A percentile compares a stretch with the other conserved stretches of the same genome.
phyloP scores from a whole-genome alignment of 2,113 vertebrate genomes.

The Prolemur simus region DNA sequence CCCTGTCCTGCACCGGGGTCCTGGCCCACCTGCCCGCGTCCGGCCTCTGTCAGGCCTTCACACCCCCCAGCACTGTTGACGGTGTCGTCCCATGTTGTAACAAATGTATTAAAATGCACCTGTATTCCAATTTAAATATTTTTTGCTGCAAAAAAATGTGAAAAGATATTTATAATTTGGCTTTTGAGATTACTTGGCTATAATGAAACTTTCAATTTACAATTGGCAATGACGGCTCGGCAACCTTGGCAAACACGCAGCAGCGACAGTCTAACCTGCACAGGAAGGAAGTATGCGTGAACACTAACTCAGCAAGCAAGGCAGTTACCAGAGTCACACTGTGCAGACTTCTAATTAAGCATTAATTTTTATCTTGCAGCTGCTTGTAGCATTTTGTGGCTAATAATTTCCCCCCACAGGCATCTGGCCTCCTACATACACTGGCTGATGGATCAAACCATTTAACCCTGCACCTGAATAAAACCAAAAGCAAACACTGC shows the following conservation, averaged over 20 bases:
- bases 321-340: neutral
- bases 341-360: neutral
- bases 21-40: rapidly evolving
- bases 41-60: neutral
- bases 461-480: neutral
- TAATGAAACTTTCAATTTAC: neutral
- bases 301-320: neutral
- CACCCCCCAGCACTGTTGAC: neutral
- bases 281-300: neutral
- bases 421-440: neutral
- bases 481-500: neutral
- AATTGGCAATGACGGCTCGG: neutral
- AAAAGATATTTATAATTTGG: neutral
- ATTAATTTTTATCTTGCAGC: neutral
- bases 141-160: neutral
- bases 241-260: neutral
- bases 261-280: neutral
- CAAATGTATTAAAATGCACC: neutral
- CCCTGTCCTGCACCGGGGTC: rapidly evolving
- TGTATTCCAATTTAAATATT: neutral
- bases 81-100: neutral
- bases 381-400: neutral
- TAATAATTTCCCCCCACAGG: neutral
- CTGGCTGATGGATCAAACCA: neutral
- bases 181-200: neutral